Evolutionary conservation across 2,888 invertebrate species (phyloP).

Genomic region (Leucoma salicis): DNA sequence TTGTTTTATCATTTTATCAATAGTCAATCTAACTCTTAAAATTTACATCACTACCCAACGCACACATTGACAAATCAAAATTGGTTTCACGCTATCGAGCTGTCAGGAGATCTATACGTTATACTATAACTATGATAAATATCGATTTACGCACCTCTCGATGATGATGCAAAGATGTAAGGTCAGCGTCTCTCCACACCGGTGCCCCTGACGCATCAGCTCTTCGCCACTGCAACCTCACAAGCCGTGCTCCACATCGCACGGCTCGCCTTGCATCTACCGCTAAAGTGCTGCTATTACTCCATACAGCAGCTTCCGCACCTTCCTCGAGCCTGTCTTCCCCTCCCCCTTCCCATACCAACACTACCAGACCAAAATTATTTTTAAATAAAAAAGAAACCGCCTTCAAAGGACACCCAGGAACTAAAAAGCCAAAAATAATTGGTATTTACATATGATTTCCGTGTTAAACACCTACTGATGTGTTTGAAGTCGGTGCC

Average conservation of each 20-base stretch:
- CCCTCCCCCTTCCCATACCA: slow-evolving; percentile 77
- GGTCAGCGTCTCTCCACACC: slow-evolving; percentile 72
- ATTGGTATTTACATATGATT: too few relatives aligned
- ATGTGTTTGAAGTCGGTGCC: too few relatives aligned
- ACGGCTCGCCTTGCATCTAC: slow-evolving; percentile 71
- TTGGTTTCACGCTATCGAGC: too few relatives aligned
- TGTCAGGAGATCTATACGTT: too few relatives aligned
- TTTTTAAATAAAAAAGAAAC: background rate
- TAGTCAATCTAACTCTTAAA: too few relatives aligned
- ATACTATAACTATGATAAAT: too few relatives aligned
- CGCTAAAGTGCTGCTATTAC: slow-evolving; percentile 72
- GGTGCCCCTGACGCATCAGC: slow-evolving; percentile 52
- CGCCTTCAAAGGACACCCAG: too few relatives aligned
- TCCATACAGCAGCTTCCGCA: slow-evolving; percentile 74
- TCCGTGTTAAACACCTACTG: too few relatives aligned
- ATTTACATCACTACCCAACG: too few relatives aligned
- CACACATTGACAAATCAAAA: too few relatives aligned
- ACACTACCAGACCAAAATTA: slow-evolving; percentile 39
- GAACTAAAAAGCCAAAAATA: too few relatives aligned
- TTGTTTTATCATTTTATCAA: too few relatives aligned
- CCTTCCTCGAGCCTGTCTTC: slow-evolving; percentile 54
- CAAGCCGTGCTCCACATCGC: slow-evolving; percentile 69
- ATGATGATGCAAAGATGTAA: slow-evolving; percentile 70
- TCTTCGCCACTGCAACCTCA: slow-evolving; percentile 70
- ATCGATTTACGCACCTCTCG: slow-evolving; percentile 61